phyloP scores from a whole-genome alignment of 2,113 vertebrate species.

The Protobothrops flavoviridis region DNA sequence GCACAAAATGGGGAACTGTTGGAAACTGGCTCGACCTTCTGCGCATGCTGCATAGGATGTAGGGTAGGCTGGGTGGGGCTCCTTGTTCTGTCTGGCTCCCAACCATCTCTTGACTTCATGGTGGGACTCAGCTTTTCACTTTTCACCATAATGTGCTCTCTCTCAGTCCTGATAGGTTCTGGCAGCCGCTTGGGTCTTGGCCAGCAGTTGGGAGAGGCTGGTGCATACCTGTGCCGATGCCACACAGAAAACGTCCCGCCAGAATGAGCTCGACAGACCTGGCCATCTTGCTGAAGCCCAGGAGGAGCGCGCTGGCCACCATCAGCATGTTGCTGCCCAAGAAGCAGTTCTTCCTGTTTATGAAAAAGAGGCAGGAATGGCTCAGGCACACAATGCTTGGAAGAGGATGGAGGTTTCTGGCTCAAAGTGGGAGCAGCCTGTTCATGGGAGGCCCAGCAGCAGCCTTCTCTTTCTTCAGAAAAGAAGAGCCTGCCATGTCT shows the following conservation, averaged over 20 bases:
- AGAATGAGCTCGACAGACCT: slow-evolving; percentile 78
- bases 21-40: not conserved
- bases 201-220: not conserved
- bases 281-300: slow-evolving; percentile 71
- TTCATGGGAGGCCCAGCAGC: not conserved
- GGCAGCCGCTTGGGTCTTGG: not conserved
- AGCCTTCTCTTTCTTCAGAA: not conserved
- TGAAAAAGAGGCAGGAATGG: not conserved
- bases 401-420: not conserved
- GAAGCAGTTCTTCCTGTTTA: slow-evolving; percentile 74
- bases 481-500: not conserved
- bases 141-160: not conserved
- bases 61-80: not conserved
- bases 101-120: not conserved
- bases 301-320: slow-evolving; percentile 66
- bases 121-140: not conserved
- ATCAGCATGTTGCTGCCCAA: slow-evolving; percentile 72
- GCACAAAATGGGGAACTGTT: not conserved
- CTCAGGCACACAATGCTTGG: no score
- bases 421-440: not conserved
- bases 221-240: slow-evolving; percentile 70
- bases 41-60: not conserved
- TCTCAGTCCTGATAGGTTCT: not conserved
- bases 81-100: not conserved
- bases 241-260: slow-evolving; percentile 73